Percentiles rank a stretch among this genome's conserved stretches.
Conservation (phyloP, 2,113 vertebrate species). For the Seriola quinqueradiata region DNA sequence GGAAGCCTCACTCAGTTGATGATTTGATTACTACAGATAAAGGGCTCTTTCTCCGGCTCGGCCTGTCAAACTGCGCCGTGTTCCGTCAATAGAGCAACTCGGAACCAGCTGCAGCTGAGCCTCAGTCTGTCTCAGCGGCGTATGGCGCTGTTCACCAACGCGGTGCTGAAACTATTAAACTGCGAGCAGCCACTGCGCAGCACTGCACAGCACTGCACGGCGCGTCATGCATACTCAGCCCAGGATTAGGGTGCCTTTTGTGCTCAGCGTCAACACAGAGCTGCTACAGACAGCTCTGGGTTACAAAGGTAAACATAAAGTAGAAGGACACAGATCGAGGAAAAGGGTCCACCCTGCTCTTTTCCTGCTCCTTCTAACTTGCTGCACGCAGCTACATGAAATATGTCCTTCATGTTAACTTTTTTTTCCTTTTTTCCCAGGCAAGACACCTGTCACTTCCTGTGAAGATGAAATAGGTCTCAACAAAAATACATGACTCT, state of each 20-base stretch:
- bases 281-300: constrained; percentile 38
- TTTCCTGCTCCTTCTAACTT: neutral
- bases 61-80: constrained; percentile 50
- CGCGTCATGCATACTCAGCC: constrained; percentile 69
- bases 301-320: constrained; percentile 43
- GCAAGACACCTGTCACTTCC: neutral
- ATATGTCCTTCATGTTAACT: neutral
- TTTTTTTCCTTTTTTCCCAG: constrained; percentile 2
- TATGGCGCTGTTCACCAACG: constrained; percentile 66
- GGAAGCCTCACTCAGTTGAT: constrained; percentile 42
- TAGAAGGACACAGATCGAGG: constrained; percentile 41
- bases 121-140: constrained; percentile 39
- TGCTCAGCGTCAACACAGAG: constrained; percentile 46
- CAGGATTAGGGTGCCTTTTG: constrained; percentile 57
- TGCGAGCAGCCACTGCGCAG: constrained; percentile 37
- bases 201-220: constrained; percentile 31
- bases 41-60: constrained; percentile 52
- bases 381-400: neutral
- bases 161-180: constrained; percentile 72
- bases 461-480: constrained; percentile 10
- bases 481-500: constrained; percentile 28
- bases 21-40: constrained; percentile 64
- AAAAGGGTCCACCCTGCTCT: constrained; percentile 3
- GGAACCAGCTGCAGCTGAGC: constrained; percentile 55
- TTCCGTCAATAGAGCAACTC: constrained; percentile 48